Evolutionary conservation across 2,797 vertebrate genomes (phyloP), one percentile per base, ranked within the genome.

Genomic region (Botia almorhae): DNA sequence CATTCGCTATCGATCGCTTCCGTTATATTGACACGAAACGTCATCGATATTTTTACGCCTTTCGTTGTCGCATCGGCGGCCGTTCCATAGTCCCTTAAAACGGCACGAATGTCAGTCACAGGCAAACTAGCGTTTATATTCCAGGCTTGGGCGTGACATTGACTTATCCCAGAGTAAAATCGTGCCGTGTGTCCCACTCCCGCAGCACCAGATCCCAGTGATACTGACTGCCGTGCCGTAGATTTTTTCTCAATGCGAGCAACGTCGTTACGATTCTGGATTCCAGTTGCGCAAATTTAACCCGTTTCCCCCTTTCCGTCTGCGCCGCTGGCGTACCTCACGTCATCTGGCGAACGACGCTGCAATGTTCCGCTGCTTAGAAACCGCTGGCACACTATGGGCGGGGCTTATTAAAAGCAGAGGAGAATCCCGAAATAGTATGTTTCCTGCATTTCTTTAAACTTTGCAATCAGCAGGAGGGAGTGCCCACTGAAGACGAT

Each of bases 341-440:
- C 87, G 86, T 89, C 83, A 86, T 84, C 68, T 64, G 76, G 87
- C 91, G 91, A 84, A 88, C 85, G 88, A 87, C 87, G 87, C 76
- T 83, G 83, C 78, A 51, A 67, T 81, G 61, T 53, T 33, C 65
- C 77, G 78, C 63, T 84, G 48, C 82, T 80, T 60, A 79, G 78
- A 77, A 77, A 85, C 83, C 76, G 63, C 2, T 61, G 81, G 76
- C 84, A 86, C 90, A 71, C 82, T 85, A 82, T 82, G 87, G 87
- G 87, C 88, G 89, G 82, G 82, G 86, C 88, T 88, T 91, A 58
- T 85, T 85, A 90, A 89, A 84, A 26, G 23, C 75, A 84, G 82
- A 84, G 82, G 87, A 89, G 81, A 85, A 72, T 76, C 82, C 80
- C 80, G 72, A 90, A 83, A 77, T 39, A 64, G 68, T 48, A 64